Evolutionary conservation across 2,113 vertebrate genomes (phyloP).

Genomic region (Talpa occidentalis): DNA sequence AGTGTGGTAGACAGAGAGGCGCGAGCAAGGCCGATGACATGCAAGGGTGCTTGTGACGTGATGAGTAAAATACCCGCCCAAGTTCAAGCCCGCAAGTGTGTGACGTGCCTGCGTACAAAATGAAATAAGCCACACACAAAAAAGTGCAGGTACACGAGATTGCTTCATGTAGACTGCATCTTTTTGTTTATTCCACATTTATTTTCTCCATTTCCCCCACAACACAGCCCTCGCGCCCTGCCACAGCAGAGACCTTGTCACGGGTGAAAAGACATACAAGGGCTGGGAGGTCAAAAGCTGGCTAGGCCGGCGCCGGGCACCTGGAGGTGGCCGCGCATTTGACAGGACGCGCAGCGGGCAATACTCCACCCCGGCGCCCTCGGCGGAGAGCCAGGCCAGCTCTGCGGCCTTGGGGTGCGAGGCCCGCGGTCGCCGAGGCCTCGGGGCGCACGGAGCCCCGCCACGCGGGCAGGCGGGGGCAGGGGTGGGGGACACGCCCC

Average conservation of each 20-base stretch:
- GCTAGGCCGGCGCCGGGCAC: not conserved
- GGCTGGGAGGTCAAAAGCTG: not conserved
- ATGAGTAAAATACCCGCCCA: no score
- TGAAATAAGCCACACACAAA: not conserved
- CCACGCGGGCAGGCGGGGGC: not conserved
- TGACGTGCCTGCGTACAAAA: not conserved
- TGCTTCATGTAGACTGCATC: not conserved
- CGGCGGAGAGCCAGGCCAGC: not conserved
- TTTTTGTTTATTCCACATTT: not conserved
- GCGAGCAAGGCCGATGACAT: not conserved
- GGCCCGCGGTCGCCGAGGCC: not conserved
- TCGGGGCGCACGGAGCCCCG: not conserved
- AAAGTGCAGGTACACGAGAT: not conserved
- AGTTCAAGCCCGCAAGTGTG: not conserved
- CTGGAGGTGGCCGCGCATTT: not conserved
- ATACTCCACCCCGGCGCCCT: not conserved
- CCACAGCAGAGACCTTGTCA: not conserved
- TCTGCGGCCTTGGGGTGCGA: not conserved
- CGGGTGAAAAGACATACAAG: not conserved
- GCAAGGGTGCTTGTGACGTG: not conserved
- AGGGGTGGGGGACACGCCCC: constrained; percentile 48
- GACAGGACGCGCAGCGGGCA: not conserved
- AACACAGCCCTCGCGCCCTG: not conserved
- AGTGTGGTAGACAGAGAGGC: not conserved
- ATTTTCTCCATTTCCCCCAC: not conserved